Evolutionary conservation across 1,140 invertebrate genomes (phyloP).

Genomic region (Branchinecta lindahli): DNA sequence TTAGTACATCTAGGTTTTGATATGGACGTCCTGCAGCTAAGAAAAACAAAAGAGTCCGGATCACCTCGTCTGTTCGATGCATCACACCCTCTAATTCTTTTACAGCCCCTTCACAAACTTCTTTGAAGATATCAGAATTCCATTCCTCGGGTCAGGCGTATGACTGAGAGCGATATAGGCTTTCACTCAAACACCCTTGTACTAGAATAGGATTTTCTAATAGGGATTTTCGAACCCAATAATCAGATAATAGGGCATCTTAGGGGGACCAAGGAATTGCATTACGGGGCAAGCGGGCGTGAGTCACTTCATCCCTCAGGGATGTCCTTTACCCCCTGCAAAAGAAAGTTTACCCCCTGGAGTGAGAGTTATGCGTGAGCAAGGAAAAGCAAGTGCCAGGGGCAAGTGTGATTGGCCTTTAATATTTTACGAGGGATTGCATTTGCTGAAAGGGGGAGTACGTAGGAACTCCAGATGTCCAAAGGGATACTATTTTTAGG

Average conservation of each 20-base stretch:
- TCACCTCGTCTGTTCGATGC: too few species aligned
- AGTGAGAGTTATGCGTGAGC: not conserved
- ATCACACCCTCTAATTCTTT: too few species aligned
- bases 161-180: not conserved
- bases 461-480: too few species aligned
- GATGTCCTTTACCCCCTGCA: not conserved
- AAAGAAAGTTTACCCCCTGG: conserved; percentile 10
- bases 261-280: not conserved
- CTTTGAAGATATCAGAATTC: too few species aligned
- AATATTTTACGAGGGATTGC: too few species aligned
- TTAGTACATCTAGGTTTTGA: too few species aligned
- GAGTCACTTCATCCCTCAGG: conserved; percentile 1
- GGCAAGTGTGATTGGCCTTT: not conserved
- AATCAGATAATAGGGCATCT: conserved; percentile 6
- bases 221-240: conserved; percentile 6
- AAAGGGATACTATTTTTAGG: too few species aligned
- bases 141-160: too few species aligned
- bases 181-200: not conserved
- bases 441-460: too few species aligned
- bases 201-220: conserved; percentile 4
- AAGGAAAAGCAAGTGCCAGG: not conserved
- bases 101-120: too few species aligned
- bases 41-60: too few species aligned
- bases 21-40: too few species aligned
- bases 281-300: conserved; percentile 5